Base-by-base conservation (phyloP, 1,140 invertebrate genomes). In the Paraescarpia echinospica region DNA sequence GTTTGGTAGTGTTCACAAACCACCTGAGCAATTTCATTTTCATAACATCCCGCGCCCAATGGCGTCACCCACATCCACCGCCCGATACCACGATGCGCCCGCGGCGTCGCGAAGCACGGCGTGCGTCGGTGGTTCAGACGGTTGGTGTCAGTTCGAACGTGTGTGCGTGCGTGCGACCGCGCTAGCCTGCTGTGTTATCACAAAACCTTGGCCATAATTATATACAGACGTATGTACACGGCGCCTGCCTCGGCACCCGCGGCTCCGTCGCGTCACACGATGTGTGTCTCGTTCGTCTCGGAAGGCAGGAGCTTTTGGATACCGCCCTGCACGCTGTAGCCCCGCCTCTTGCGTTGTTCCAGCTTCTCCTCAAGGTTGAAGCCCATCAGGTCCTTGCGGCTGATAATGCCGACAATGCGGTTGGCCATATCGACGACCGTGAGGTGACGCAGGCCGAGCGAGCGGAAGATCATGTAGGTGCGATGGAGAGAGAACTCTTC, bases 331-430 rank as follows among this genome's bases (percentile, higher is more conserved):
- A 93, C n/a, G 91, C 92, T 93, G 92, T 91, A 93, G 35, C 93
- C 88, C 9, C 93, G 91, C 18, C 90, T 22, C 92, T 92, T 92
- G 22, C 88, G 91, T 33, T 92, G 41, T 1, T 92, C 90, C 91
- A 94, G 91, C 34, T 90, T 93, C 92, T 94, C 93, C 91, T 94
- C 93, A 88, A 94, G 91, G 59, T 91, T 93, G 93, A 91, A 92
- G 41, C 93, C 93, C 93, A 94, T 94, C 27, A 95, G 92, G 93
- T 95, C 95, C 41, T 95, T 95, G 33, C 95, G 91, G 27, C 95
- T 94, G 4, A 95, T 93, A 35, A 95, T 94, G 77, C 95, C 95
- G 35, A 94, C 93, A 4, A 95, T 94, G 91, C 93, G 94, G 91
- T 95, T 95, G 31, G 92, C 88, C 18, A 92, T 92, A 92, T 95